A percentile compares a stretch with the other conserved stretches of the same genome.
Evolutionary conservation across 2,888 invertebrate species (phyloP).

Genomic region (Orthosia cruda): DNA sequence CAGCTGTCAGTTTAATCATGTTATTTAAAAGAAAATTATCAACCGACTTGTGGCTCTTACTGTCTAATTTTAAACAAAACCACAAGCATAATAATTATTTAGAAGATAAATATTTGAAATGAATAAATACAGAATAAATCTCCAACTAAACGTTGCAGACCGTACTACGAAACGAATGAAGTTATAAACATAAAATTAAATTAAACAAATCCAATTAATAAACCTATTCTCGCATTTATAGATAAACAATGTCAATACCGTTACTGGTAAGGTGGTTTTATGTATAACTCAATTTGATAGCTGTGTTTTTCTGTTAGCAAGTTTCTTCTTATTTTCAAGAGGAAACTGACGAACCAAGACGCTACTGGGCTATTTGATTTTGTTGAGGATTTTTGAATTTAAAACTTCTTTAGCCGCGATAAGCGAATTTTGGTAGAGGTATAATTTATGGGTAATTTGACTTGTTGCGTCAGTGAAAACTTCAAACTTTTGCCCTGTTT

Average conservation of each 20-base stretch:
- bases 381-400: neutral
- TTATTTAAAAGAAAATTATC: too few species aligned
- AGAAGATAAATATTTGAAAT: neutral
- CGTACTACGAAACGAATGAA: slow-evolving; percentile 24
- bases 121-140: slow-evolving; percentile 1
- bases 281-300: slow-evolving; percentile 3
- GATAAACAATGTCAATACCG: slow-evolving; percentile 71
- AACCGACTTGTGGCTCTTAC: too few species aligned
- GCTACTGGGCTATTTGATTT: neutral
- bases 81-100: neutral
- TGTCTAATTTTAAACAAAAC: too few species aligned
- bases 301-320: neutral
- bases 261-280: slow-evolving; percentile 74
- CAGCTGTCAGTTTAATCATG: too few species aligned
- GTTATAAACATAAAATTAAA: slow-evolving; percentile 48
- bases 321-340: neutral
- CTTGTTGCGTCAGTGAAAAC: too few species aligned
- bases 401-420: too few species aligned
- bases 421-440: too few species aligned
- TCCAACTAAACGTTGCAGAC: slow-evolving; percentile 27
- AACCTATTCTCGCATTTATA: slow-evolving; percentile 47
- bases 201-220: slow-evolving; percentile 58
- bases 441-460: too few species aligned
- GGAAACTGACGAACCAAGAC: neutral
- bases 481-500: too few species aligned